Evolutionary conservation across 1,140 invertebrate genomes (phyloP).

Genomic region (Idris sp.): DNA sequence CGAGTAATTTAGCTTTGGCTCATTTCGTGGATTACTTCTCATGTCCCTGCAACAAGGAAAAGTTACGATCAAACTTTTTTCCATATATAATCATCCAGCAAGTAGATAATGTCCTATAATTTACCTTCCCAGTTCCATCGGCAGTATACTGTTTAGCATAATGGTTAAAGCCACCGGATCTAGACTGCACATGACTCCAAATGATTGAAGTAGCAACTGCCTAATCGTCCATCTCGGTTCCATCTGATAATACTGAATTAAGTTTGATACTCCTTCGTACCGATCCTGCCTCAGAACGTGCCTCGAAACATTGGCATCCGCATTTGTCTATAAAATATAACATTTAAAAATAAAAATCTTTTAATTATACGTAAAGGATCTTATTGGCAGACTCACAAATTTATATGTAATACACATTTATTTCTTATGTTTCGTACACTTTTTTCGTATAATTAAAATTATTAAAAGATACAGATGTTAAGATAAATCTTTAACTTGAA

Average conservation of each 20-base stretch:
- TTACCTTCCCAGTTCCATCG: constrained; percentile 89
- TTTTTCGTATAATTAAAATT: too few species aligned
- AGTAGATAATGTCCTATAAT: constrained; percentile 2
- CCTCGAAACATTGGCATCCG: constrained; percentile 88
- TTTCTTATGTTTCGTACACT: too few species aligned
- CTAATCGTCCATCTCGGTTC: constrained; percentile 91
- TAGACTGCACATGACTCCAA: constrained; percentile 90
- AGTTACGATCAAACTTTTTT: too few species aligned
- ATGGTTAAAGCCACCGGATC: constrained; percentile 88
- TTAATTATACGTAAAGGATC: too few species aligned
- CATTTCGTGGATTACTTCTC: constrained; percentile 84
- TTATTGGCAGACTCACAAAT: too few species aligned
- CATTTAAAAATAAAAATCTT: too few species aligned
- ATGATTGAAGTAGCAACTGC: constrained; percentile 88
- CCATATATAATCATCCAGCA: too few species aligned
- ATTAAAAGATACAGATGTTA: too few species aligned
- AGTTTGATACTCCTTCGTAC: constrained; percentile 85
- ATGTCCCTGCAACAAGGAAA: constrained; percentile 81
- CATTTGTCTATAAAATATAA: constrained; percentile 88
- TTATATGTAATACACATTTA: too few species aligned
- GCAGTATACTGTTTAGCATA: constrained; percentile 90
- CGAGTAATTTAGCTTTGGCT: constrained; percentile 85
- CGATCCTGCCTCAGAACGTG: constrained; percentile 87
- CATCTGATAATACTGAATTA: constrained; percentile 96
- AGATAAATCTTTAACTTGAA: too few species aligned